Conservation (phyloP, 2,113 vertebrate species). For the Thamnophis sirtalis region DNA sequence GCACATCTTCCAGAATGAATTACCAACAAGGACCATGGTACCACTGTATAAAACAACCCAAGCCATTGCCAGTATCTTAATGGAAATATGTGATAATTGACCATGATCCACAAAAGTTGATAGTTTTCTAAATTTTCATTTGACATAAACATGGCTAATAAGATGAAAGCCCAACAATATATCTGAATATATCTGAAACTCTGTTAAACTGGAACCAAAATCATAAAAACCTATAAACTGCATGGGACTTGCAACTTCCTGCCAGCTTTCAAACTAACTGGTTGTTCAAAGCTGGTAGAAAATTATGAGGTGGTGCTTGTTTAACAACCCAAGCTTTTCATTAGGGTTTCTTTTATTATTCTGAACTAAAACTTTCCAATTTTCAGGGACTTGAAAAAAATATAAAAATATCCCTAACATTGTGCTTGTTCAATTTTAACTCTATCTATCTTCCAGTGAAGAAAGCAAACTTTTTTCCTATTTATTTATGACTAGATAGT, state of each 20-base stretch:
- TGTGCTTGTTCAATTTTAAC: too few relatives aligned
- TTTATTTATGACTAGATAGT: too few relatives aligned
- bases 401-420: not conserved
- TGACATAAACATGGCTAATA: not conserved
- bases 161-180: not conserved
- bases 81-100: not conserved
- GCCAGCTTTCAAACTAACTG: too few relatives aligned
- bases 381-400: not conserved
- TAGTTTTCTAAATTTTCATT: not conserved
- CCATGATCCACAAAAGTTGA: not conserved
- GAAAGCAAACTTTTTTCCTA: too few relatives aligned
- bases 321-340: not conserved
- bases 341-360: not conserved
- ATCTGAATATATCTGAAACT: not conserved
- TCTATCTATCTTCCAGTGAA: too few relatives aligned
- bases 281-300: too few relatives aligned
- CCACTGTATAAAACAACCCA: not conserved
- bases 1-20: too few relatives aligned
- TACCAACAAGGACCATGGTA: too few relatives aligned
- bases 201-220: too few relatives aligned
- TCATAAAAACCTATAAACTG: too few relatives aligned
- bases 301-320: too few relatives aligned
- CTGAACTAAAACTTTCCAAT: not conserved
- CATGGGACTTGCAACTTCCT: too few relatives aligned
- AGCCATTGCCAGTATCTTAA: not conserved